These are phyloP conservation scores for Rhaphigaster nebulosa DNA, from an alignment of 2,888 invertebrate species.

Conservation along the genomic window DNA sequence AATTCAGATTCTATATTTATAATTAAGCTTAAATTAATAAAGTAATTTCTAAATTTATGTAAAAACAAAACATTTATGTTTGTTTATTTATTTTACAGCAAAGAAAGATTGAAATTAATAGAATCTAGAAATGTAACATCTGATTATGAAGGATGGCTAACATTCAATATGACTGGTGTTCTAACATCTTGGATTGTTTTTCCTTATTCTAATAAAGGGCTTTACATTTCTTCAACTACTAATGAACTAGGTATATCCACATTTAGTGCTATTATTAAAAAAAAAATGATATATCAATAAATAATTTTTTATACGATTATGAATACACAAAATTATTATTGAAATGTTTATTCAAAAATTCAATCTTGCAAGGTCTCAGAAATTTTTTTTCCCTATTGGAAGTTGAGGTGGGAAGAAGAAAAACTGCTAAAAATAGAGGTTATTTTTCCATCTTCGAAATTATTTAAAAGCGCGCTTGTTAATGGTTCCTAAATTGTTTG, in stretches of 20 bases:
- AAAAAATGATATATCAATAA: background rate
- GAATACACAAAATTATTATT: no score
- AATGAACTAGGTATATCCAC: background rate
- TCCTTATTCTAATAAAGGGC: conserved; percentile 85
- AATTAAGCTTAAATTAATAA: background rate
- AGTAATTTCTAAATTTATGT: background rate
- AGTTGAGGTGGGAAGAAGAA: no score
- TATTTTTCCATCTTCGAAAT: no score
- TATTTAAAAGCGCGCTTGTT: no score
- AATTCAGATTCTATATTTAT: no score
- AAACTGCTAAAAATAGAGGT: no score
- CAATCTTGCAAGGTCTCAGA: no score
- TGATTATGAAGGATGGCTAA: conserved; percentile 86
- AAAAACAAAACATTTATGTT: background rate
- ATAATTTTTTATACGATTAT: no score
- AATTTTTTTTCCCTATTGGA: no score
- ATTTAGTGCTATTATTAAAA: background rate
- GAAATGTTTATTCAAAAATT: no score
- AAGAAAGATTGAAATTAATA: conserved; percentile 80
- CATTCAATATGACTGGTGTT: conserved; percentile 85
- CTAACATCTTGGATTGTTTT: conserved; percentile 84
- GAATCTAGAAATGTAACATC: conserved; percentile 84
- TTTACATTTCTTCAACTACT: conserved; percentile 74
- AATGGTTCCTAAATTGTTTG: no score
- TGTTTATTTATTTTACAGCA: conserved; percentile 70